A percentile compares a stretch with the other conserved stretches of the same genome.
Conservation (phyloP, 2,888 invertebrate genomes). For the Omphaloscelis lunosa region DNA sequence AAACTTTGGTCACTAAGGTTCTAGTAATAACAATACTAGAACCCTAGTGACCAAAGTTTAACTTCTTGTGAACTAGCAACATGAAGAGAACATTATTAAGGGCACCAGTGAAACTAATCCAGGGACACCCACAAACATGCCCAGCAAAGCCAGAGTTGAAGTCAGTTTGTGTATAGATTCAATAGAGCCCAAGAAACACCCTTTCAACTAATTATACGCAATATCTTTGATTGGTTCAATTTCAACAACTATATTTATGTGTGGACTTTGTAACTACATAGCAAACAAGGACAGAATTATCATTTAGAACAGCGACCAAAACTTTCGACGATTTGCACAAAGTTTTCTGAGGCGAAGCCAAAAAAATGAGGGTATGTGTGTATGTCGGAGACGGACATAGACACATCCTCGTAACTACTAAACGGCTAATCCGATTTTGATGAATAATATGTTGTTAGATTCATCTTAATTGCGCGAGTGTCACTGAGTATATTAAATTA, state of each 20-base stretch:
- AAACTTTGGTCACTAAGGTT: no score
- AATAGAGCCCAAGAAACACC: constrained; percentile 25
- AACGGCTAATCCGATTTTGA: no score
- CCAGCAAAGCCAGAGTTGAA: neutral
- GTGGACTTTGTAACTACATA: neutral
- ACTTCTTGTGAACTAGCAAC: constrained; percentile 12
- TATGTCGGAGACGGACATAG: no score
- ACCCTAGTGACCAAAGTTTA: constrained; percentile 9
- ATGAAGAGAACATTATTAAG: neutral
- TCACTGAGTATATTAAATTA: no score
- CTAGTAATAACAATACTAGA: no score
- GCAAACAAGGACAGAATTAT: neutral
- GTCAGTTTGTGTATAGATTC: constrained; percentile 1
- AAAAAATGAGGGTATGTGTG: no score
- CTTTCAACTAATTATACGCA: constrained; percentile 42
- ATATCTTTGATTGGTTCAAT: constrained; percentile 47
- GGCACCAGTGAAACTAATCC: neutral
- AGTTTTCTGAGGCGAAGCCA: no score
- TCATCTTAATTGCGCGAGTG: no score
- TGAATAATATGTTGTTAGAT: no score
- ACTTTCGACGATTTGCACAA: neutral
- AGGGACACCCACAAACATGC: constrained; percentile 28
- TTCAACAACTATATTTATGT: constrained; percentile 17
- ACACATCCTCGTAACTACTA: no score
- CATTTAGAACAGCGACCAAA: neutral